Evolutionary conservation across 2,888 invertebrate species (phyloP), one percentile per base, ranked within the genome.

Genomic region (Drosophila meridiana): DNA sequence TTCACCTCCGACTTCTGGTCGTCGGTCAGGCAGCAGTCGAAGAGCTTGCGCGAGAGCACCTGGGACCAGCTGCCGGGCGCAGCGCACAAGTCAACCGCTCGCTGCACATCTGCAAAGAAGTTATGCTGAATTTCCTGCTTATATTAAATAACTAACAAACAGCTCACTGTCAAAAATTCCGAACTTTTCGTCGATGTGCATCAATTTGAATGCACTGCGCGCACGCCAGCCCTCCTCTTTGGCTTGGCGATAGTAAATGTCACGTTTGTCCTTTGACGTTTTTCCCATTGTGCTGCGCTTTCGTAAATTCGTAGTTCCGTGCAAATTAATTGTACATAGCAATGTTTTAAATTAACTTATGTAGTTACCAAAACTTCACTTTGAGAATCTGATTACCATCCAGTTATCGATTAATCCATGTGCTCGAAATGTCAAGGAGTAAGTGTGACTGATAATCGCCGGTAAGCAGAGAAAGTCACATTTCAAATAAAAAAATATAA

Each of bases 141-240:
- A 55, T 9, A 2, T 8, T 30, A 4, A 28, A 3, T 0, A 28
- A 26, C n/a, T 43, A 14, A 7, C 1, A 58, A 57, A 1, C 4
- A 32, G 69, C 67, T 76, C 91, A 96, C 97, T 96, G 89, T 97
- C 94, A 81, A 99, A 96, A 88, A 99, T 97, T 70, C 97, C 94
- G 92, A 97, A 99, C 91, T 98, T 96, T 89, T 98, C 97, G 92
- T 99, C 97, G 59, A 99, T 98, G 94, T 99, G 99, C 62, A 99
- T 94, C 42, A 99, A 94, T 94, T 99, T 99, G 92, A 98, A 99
- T 6, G 99, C 99, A 94, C 99, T 99, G 84, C 99, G 94, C 0
- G 99, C 99, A 91, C 99, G 94, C 99, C 99, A 99, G 0, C 99
- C 99, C 94, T 99, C 98, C 93, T 99, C 99, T 93, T 99, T 99